Evolutionary conservation across 2,113 vertebrate genomes (phyloP).

Genomic region (Aspiorhynchus laticeps): DNA sequence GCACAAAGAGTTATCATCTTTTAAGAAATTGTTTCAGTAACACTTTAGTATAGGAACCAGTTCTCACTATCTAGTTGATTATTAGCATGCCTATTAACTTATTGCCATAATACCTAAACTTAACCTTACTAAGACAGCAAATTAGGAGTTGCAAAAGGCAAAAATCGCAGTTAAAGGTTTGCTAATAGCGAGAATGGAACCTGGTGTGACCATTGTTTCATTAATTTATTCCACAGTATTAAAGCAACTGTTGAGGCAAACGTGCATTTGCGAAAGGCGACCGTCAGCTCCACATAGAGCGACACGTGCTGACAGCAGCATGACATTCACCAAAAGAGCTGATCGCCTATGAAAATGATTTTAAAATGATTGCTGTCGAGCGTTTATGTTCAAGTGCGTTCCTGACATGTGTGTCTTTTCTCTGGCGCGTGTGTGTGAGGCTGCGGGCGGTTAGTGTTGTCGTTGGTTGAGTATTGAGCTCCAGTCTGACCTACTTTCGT

Average conservation of each 20-base stretch:
- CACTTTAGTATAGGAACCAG: too few relatives aligned
- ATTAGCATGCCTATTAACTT: too few relatives aligned
- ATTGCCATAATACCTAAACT: too few relatives aligned
- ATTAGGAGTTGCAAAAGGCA: too few relatives aligned
- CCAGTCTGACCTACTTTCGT: slow-evolving; percentile 83
- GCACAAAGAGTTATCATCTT: neutral
- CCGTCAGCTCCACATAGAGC: neutral
- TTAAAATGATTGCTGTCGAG: neutral
- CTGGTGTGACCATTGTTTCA: too few relatives aligned
- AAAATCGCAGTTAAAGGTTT: too few relatives aligned
- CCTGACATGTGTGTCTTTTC: neutral
- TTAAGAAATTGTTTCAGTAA: neutral
- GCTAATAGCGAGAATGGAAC: too few relatives aligned
- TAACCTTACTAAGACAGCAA: too few relatives aligned
- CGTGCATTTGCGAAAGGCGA: neutral
- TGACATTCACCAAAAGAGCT: neutral
- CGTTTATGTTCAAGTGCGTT: neutral
- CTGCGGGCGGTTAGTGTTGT: slow-evolving; percentile 66
- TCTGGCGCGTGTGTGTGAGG: slow-evolving; percentile 44
- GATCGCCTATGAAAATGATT: neutral
- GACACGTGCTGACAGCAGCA: neutral
- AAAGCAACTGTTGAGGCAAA: neutral
- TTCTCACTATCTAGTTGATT: too few relatives aligned
- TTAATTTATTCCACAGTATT: neutral
- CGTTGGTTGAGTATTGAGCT: slow-evolving; percentile 72